Evolutionary conservation across 2,113 vertebrate genomes (phyloP).

Genomic region (Corythaeola cristata): DNA sequence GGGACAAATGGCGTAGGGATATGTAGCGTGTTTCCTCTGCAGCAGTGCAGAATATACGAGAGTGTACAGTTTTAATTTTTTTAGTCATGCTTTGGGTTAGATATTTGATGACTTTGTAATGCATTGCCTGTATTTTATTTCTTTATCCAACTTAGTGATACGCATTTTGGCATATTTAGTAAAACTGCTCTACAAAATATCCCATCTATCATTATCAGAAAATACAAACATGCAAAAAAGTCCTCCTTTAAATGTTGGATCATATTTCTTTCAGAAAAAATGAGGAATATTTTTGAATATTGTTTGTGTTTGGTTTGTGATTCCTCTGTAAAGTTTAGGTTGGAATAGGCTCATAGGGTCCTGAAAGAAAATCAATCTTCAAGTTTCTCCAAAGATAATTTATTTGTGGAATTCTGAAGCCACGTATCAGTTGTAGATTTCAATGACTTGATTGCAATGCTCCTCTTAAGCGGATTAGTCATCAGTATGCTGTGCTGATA

Average conservation of each 20-base stretch:
- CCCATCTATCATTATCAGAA: neutral
- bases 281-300: neutral
- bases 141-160: neutral
- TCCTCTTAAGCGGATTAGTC: neutral
- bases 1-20: neutral
- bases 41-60: neutral
- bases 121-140: neutral
- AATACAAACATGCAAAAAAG: neutral
- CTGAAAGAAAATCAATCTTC: neutral
- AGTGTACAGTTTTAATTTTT: neutral
- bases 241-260: neutral
- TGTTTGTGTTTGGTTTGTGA: constrained; percentile 12
- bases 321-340: neutral
- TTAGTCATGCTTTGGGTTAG: neutral
- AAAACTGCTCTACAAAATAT: neutral
- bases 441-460: neutral
- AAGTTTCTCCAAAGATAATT: neutral
- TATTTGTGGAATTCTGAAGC: neutral
- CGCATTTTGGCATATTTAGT: neutral
- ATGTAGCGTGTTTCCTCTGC: neutral
- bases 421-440: rapidly evolving
- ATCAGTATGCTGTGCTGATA: neutral
- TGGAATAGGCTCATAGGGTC: neutral
- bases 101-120: neutral
- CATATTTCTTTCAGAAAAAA: neutral